phyloP scores from a whole-genome alignment of 2,797 vertebrate species.

The Falco cherrug region DNA sequence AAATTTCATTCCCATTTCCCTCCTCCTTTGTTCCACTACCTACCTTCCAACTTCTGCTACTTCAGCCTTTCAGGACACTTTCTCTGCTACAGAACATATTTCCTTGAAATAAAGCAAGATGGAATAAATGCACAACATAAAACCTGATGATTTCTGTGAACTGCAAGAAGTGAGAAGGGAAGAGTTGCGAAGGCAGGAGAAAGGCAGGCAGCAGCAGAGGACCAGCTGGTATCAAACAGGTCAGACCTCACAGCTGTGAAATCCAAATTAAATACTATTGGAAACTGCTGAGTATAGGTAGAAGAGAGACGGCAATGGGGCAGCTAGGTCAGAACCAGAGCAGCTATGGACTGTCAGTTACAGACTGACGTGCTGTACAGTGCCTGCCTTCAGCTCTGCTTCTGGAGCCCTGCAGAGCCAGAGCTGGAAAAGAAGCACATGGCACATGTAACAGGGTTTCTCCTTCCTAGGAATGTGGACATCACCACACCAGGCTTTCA shows the following conservation, averaged over 20 bases:
- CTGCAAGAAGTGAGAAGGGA: background rate
- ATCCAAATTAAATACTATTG: background rate
- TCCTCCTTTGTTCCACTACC: background rate
- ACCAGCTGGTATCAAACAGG: background rate
- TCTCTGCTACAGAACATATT: background rate
- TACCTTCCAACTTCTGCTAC: background rate
- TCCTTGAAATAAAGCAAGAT: background rate
- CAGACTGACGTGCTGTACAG: accelerated
- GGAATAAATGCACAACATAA: background rate
- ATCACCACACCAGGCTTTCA: background rate
- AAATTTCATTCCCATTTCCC: background rate
- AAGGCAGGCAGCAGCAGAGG: accelerated
- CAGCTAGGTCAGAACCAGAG: background rate
- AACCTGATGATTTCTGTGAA: background rate
- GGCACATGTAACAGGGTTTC: background rate
- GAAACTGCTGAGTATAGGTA: background rate
- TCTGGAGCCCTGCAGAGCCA: background rate
- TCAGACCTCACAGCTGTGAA: background rate
- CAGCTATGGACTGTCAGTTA: accelerated
- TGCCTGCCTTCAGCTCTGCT: accelerated
- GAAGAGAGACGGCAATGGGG: background rate
- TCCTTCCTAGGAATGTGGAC: accelerated
- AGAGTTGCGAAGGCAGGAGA: background rate
- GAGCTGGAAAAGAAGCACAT: background rate
- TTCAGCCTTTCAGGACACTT: background rate